These are phyloP conservation scores for Euura lappo DNA, from an alignment of 1,140 invertebrate genomes.

Conservation along the genomic window DNA sequence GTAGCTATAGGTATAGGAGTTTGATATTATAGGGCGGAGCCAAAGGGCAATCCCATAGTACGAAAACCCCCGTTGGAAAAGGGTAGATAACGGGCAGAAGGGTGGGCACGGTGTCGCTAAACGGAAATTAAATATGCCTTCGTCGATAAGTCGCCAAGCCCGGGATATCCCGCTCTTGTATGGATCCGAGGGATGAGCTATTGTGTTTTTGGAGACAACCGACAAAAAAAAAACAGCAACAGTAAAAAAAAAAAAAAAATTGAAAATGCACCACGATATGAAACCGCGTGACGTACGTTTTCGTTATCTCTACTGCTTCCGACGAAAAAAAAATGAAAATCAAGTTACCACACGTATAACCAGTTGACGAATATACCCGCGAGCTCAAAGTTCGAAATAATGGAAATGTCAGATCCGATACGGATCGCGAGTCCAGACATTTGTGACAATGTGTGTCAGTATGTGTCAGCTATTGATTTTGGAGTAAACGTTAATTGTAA, in stretches of 20 bases:
- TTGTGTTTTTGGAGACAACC: slow-evolving; percentile 50
- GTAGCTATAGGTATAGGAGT: background rate
- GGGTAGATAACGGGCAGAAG: slow-evolving; percentile 54
- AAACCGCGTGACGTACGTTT: too few species aligned
- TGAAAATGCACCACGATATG: background rate
- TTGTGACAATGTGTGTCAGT: too few species aligned
- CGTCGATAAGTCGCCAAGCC: slow-evolving; percentile 55
- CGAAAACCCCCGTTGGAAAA: slow-evolving; percentile 59
- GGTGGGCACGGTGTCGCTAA: slow-evolving; percentile 39
- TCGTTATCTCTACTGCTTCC: too few species aligned
- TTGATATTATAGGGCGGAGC: background rate
- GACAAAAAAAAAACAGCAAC: background rate
- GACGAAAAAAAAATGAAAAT: too few species aligned
- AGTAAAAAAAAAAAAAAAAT: background rate
- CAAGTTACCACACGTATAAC: too few species aligned
- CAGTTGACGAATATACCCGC: too few species aligned
- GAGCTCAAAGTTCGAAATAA: too few species aligned
- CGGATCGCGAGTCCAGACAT: too few species aligned
- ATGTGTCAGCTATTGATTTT: too few species aligned
- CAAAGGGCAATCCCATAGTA: slow-evolving; percentile 8
- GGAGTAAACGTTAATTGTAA: too few species aligned
- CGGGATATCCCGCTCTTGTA: slow-evolving; percentile 48
- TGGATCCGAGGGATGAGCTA: slow-evolving; percentile 57
- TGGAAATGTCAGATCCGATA: too few species aligned
- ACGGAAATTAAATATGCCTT: slow-evolving; percentile 64